Evolutionary conservation across 2,113 vertebrate species (phyloP).

Genomic region (Salvelinus alpinus): DNA sequence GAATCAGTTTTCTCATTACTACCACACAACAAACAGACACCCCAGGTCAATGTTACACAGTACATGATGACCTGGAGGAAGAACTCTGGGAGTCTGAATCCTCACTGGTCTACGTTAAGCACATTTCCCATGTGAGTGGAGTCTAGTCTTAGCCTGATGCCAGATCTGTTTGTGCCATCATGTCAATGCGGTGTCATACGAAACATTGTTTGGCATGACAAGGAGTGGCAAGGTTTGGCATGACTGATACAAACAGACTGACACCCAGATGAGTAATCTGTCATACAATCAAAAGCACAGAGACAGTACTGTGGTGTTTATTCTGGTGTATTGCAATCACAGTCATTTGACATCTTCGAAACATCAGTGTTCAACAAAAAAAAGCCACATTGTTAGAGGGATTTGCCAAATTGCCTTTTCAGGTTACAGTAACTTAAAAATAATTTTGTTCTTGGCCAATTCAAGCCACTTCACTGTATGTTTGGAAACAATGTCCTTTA

Average conservation of each 20-base stretch:
- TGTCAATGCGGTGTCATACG: no score
- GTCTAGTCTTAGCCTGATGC: no score
- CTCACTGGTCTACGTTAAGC: no score
- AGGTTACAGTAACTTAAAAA: slow-evolving; percentile 12
- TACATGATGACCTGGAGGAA: no score
- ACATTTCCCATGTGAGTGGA: no score
- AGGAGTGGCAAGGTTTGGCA: background rate
- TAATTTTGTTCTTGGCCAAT: slow-evolving; percentile 4
- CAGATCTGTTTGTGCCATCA: no score
- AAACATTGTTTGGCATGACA: background rate
- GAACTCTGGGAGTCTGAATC: no score
- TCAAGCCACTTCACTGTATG: slow-evolving; percentile 1
- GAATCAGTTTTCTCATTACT: no score
- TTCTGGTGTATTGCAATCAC: background rate
- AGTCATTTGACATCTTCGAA: slow-evolving; percentile 2
- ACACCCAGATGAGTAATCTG: background rate
- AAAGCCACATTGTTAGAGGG: background rate
- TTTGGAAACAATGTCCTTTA: slow-evolving; percentile 1
- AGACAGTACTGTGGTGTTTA: background rate
- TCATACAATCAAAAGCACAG: background rate
- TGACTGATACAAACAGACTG: background rate
- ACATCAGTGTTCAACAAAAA: background rate
- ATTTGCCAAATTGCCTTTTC: background rate
- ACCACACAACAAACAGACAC: no score
- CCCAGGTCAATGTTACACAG: no score